Base-by-base conservation (phyloP, 1,140 invertebrate genomes). In the Neodiprion pinetum region DNA sequence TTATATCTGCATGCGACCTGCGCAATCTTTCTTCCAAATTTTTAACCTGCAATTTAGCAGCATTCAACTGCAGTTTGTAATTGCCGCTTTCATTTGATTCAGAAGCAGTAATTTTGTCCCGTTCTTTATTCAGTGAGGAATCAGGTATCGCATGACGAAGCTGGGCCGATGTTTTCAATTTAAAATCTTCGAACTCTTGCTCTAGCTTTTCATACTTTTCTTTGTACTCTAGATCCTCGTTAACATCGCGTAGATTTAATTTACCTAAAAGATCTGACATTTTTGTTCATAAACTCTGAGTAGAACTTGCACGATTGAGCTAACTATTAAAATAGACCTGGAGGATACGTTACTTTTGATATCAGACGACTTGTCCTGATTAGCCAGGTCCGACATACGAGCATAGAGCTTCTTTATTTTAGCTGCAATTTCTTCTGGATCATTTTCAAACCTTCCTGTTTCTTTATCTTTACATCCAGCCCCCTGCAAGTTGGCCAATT, bases 21-120 rank as follows among this genome's bases (percentile, higher is more conserved):
- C 91, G 91, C 67, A 92, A 88, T 78, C 92, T 92, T 76, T 93
- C 93, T 79, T 93, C 92, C 53, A 93, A 84, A 71, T 92, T 90
- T 70, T 87, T 89, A 74, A 92, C 90, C 77, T 94, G 91, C 10
- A 87, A 88, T 81, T 90, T 92, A 66, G 92, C 84, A 48, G 89
- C 83, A 70, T 80, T 86, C 78, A 82, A 86, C 77, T 87, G 91
- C 69, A 82, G 86, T 72, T 83, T 86, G 67, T 75, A 79, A 65
- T 83, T 86, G 65, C 88, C 84, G 9, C 82, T 84, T 21, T 83
- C 82, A 67, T 80, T 17, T 73, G 75, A 78, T 80, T 86, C 75
- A 81, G 79, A 68, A 50, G 68, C 72, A 47, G 72, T 77, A 74
- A 72, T 81, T 82, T 75, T 85, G 74, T 21, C 80, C 74, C 72